phyloP scores from a whole-genome alignment of 2,888 invertebrate species.

The Drosophila mimica region DNA sequence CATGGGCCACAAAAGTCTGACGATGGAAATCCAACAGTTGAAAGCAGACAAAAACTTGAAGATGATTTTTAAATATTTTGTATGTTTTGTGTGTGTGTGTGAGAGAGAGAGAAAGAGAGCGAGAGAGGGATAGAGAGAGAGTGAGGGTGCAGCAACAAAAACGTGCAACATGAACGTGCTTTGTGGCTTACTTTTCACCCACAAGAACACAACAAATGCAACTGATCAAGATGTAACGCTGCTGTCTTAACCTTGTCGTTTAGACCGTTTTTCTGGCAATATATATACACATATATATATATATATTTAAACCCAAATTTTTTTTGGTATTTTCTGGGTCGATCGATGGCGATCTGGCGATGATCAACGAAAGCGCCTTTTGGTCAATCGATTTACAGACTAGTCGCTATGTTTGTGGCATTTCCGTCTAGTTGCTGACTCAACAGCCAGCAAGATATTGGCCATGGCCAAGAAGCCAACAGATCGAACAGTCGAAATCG shows the following conservation, averaged over 20 bases:
- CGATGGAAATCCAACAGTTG: conserved; percentile 29
- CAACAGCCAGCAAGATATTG: conserved; percentile 23
- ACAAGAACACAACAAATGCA: conserved; percentile 29
- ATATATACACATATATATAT: neutral
- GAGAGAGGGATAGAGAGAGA: neutral
- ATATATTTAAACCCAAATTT: neutral
- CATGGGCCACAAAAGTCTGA: conserved; percentile 36
- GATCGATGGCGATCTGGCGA: conserved; percentile 25
- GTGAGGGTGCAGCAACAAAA: conserved; percentile 20
- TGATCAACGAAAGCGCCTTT: neutral
- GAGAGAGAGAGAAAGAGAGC: neutral
- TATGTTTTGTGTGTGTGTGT: neutral
- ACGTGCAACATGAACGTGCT: conserved; percentile 60
- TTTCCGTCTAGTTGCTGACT: conserved; percentile 51
- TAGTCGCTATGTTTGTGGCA: conserved; percentile 25
- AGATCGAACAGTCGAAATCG: conserved; percentile 3
- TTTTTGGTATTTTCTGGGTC: conserved; percentile 28
- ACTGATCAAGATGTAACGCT: conserved; percentile 14
- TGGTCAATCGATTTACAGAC: conserved; percentile 1
- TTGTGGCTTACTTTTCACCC: conserved; percentile 56
- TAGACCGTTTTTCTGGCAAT: conserved; percentile 21
- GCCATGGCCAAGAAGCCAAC: conserved; percentile 29
- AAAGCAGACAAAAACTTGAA: conserved; percentile 10
- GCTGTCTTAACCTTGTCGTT: conserved; percentile 43
- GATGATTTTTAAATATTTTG: conserved; percentile 5